Base-by-base conservation (phyloP, 2,888 invertebrate species). In the Zygothrica quintamaculata region DNA sequence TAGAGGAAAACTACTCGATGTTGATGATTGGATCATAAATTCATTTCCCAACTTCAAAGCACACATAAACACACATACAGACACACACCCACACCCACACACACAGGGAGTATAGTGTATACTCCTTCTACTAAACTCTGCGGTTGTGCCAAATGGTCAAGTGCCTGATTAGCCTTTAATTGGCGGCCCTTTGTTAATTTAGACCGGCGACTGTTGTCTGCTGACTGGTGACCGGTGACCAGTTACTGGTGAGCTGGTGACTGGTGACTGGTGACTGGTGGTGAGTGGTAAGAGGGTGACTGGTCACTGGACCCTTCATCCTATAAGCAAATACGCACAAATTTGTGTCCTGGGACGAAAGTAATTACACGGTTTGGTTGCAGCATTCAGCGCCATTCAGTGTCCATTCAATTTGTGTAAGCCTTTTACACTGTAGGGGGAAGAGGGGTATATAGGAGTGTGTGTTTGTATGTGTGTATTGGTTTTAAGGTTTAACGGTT, bases 121-220 rank as follows among this genome's bases (percentile, higher is more conserved):
- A 4, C 15, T 52, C 43, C 29, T 22, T 5, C 18, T 2, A 2
- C 18, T 22, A 12, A 42, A 33, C 48, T 42, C 48, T 75, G 65
- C 42, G 69, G 58, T 61, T 56, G 50, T 59, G 57, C 59, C 69
- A 67, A 77, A 76, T 74, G 77, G 80, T 65, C 84, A 85, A 87
- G 67, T 82, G 81, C 31, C 77, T 87, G 84, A 82, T 82, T 82
- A 87, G 87, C 74, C 74, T 87, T 82, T 82, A 82, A 82, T 82
- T 85, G 79, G 66, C 57, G 71, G 60, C 64, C 80, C 66, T 74
- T 82, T 85, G 82, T 87, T 82, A 87, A 87, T 74, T 82, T 74
- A 74, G 68, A 84, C 81, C 85, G 75, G 73, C 77, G 73, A 74
- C 70, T 47, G 40, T 29, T 40, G 73, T 76, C 70, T 47, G 40